Evolutionary conservation across 2,113 vertebrate species (phyloP).

Genomic region (Climacteris rufus): DNA sequence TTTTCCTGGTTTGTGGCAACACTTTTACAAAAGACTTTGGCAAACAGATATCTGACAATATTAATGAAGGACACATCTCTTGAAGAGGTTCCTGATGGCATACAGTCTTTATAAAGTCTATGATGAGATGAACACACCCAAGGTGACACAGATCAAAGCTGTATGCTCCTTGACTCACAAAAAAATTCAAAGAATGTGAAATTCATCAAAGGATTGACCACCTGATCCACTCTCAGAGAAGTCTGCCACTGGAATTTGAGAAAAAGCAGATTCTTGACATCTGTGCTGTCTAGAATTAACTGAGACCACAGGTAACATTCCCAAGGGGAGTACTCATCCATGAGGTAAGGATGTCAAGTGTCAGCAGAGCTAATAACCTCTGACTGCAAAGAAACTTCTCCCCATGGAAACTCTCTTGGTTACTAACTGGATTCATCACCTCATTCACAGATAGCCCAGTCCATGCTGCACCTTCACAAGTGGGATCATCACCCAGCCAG

Average conservation of each 20-base stretch:
- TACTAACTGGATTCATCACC: neutral
- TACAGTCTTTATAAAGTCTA: neutral
- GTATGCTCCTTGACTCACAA: neutral
- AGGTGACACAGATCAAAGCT: neutral
- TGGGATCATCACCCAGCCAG: neutral
- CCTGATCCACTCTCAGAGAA: neutral
- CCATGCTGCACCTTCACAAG: neutral
- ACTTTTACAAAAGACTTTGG: neutral
- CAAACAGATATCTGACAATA: neutral
- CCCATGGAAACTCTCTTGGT: neutral
- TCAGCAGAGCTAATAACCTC: neutral
- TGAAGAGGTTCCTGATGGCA: too few relatives aligned
- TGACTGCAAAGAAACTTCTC: neutral
- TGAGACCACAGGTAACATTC: neutral
- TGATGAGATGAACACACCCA: neutral
- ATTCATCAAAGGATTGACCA: neutral
- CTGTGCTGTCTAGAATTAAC: neutral
- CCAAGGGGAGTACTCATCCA: neutral
- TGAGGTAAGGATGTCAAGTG: neutral
- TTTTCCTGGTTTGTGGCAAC: neutral
- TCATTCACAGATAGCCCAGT: fast-evolving
- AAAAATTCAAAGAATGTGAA: neutral
- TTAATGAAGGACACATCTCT: neutral
- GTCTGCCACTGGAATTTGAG: neutral
- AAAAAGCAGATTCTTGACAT: neutral